Conservation (phyloP, 2,113 vertebrate species). For the Cheilinus undulatus region DNA sequence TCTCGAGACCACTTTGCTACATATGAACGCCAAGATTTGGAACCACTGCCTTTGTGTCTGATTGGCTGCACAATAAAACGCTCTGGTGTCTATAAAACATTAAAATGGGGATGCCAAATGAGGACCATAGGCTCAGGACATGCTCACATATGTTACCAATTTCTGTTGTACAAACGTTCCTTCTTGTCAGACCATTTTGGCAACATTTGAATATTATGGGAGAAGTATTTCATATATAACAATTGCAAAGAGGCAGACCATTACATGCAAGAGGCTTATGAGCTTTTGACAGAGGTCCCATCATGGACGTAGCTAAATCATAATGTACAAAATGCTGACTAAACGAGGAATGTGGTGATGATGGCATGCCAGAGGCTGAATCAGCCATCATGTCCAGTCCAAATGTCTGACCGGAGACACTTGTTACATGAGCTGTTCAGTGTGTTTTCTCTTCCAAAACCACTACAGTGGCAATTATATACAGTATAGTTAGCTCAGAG, state of each 20-base stretch:
- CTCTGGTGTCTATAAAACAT: too few relatives aligned
- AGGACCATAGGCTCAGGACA: background rate
- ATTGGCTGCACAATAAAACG: too few relatives aligned
- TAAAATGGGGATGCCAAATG: background rate
- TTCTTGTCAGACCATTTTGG: background rate
- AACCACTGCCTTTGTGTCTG: too few relatives aligned
- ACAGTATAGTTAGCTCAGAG: constrained; percentile 14
- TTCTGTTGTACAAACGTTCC: background rate
- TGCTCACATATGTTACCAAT: background rate
- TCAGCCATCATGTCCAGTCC: constrained; percentile 20
- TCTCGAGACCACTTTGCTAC: too few relatives aligned
- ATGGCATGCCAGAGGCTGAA: constrained; percentile 29
- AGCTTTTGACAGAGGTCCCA: background rate
- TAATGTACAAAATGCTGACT: constrained; percentile 18
- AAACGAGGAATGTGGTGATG: constrained; percentile 9
- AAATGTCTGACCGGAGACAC: constrained; percentile 32
- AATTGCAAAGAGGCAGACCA: background rate
- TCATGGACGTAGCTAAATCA: background rate
- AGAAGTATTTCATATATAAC: background rate
- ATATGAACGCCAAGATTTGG: too few relatives aligned
- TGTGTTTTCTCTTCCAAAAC: constrained; percentile 16
- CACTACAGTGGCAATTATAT: constrained; percentile 27
- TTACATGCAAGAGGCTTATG: background rate
- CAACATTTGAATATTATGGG: background rate
- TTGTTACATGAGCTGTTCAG: constrained; percentile 16